These are phyloP conservation scores for Tenthredo amoena DNA, from an alignment of 2,888 invertebrate species.

Conservation along the genomic window DNA sequence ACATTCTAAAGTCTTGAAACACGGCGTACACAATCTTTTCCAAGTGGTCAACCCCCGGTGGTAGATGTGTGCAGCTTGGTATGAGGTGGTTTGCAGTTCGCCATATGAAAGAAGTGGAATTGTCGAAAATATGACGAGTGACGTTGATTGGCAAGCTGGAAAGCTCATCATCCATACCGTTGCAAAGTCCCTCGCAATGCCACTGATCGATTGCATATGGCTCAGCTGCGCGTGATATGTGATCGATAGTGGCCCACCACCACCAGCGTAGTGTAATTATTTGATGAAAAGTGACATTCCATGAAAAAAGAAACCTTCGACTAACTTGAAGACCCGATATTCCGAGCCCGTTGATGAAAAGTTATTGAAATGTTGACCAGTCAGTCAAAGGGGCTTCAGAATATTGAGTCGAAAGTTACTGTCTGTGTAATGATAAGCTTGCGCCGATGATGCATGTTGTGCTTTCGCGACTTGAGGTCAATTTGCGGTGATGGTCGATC, in stretches of 20 bases:
- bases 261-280: constrained; percentile 24
- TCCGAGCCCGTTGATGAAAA: neutral
- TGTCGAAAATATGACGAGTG: neutral
- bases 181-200: neutral
- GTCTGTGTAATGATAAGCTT: constrained; percentile 73
- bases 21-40: neutral
- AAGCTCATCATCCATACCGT: neutral
- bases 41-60: neutral
- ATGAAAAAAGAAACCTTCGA: constrained; percentile 6
- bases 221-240: neutral
- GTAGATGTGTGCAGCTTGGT: constrained; percentile 26
- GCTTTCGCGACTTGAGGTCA: constrained; percentile 71
- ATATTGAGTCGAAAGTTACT: constrained; percentile 59
- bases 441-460: constrained; percentile 79
- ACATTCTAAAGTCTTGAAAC: neutral
- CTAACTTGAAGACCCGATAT: constrained; percentile 17
- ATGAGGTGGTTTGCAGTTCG: neutral
- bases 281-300: constrained; percentile 13
- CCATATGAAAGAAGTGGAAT: neutral
- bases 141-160: constrained; percentile 1
- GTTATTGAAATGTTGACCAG: neutral
- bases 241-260: neutral
- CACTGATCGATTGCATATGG: neutral
- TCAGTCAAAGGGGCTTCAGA: constrained; percentile 60
- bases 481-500: constrained; percentile 37